Base-by-base conservation (phyloP, 53 echinoderm and acorn worm species). In the Apostichopus leukothele region DNA sequence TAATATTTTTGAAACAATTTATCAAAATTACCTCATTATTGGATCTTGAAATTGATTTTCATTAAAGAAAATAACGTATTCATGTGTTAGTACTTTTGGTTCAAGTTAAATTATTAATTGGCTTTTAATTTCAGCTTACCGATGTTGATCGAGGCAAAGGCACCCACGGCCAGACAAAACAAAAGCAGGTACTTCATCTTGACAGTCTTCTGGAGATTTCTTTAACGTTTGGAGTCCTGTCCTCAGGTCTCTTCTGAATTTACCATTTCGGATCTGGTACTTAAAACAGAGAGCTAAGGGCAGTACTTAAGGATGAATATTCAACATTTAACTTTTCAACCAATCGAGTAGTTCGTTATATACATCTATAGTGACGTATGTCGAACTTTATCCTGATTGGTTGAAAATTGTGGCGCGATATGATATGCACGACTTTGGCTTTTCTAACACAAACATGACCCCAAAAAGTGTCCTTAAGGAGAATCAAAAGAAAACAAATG, bases 311-410 rank as follows among this genome's bases (percentile, higher is more conserved):
- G 11, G 79, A 14, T 79, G 54, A 79, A 52, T 79, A 79, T 79
- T 79, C 79, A 79, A 19, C 8, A 13, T 79, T 16, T 75, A 79
- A 13, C 39, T 27, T 79, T 79, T 27, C 50, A 51, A 79, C 79
- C 79, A 79, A 79, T 53, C 79, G 53, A 14, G 16, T 50, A 79
- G 79, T 79, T 50, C 79, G 79, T 79, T 79, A 79, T 16, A 79
- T 52, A 79, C 13, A 51, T 39, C 9, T 2, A 13, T 10, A 5
- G 79, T 53, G 79, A 79, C 79, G 79, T 79, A 11, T 13, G 1
- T 51, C 79, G 79, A 26, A 51, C 20, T 51, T 50, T 5, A 16
- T 52, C 51, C 18, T 18, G 52, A 79, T 79, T 79, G 79, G 79
- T 79, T 79, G 51, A 79, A 12, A 13, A 79, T 51, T 7, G 53